Percentiles rank a stretch among this genome's conserved stretches.
These are phyloP conservation scores for Lepus timidus DNA, from an alignment of 2,113 vertebrate genomes.

Conservation along the genomic window DNA sequence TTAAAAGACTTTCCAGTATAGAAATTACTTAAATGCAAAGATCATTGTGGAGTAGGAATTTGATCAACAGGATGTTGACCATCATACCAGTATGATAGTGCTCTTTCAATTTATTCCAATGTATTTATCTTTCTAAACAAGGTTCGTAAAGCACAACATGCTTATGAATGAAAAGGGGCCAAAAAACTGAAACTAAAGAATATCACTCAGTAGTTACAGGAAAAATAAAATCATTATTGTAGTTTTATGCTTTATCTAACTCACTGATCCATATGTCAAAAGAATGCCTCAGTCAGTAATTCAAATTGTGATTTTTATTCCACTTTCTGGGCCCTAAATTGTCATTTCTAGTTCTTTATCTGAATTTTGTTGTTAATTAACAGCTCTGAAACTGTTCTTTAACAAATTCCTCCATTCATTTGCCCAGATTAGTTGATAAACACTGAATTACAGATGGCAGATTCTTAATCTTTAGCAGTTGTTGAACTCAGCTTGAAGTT, in stretches of 20 bases:
- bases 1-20: neutral
- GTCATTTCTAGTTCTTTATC: slow-evolving; percentile 54
- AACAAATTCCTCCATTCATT: slow-evolving; percentile 48
- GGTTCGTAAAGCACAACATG: neutral
- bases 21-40: neutral
- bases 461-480: slow-evolving; percentile 56
- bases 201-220: neutral
- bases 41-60: neutral
- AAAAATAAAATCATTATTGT: slow-evolving; percentile 48
- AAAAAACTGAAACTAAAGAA: neutral
- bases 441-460: neutral
- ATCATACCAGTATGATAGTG: neutral
- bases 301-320: neutral
- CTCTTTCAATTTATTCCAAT: neutral
- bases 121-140: slow-evolving; percentile 30
- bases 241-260: slow-evolving; percentile 19
- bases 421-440: neutral
- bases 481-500: slow-evolving; percentile 26
- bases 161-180: neutral
- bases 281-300: slow-evolving; percentile 43
- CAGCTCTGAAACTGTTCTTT: slow-evolving; percentile 3
- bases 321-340: neutral
- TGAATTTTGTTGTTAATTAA: slow-evolving; percentile 65
- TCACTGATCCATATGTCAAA: slow-evolving; percentile 52
- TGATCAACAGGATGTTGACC: neutral